Evolutionary conservation across 2,888 invertebrate species (phyloP).

Genomic region (Cheilosia scutellata): DNA sequence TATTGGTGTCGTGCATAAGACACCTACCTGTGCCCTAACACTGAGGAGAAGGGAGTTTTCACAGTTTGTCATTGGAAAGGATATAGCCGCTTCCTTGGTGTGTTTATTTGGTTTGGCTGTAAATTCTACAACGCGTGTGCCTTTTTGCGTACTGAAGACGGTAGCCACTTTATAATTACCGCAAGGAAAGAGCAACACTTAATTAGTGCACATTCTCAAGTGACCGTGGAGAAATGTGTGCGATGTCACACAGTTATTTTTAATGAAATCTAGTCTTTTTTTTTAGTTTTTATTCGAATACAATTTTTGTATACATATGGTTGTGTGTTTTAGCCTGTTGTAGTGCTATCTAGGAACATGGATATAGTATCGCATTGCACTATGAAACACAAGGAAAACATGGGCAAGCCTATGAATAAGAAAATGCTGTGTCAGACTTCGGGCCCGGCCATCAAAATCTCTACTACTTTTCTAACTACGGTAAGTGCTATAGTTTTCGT

Average conservation of each 20-base stretch:
- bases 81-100: constrained; percentile 10
- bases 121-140: constrained; percentile 31
- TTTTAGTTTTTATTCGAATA: constrained; percentile 1
- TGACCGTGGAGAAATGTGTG: constrained; percentile 25
- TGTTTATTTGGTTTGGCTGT: constrained; percentile 23
- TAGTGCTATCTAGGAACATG: constrained; percentile 39
- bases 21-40: constrained; percentile 4
- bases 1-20: constrained; percentile 28
- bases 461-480: constrained; percentile 66
- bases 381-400: constrained; percentile 68
- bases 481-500: constrained; percentile 37
- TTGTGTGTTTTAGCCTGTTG: constrained; percentile 9
- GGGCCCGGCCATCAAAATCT: constrained; percentile 70
- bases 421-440: constrained; percentile 72
- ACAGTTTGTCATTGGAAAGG: constrained; percentile 57
- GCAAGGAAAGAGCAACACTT: constrained; percentile 41
- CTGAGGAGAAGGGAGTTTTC: constrained; percentile 33
- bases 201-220: constrained; percentile 44
- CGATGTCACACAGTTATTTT: neutral
- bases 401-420: constrained; percentile 69
- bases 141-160: constrained; percentile 37
- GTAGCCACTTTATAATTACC: constrained; percentile 37
- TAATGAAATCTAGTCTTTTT: constrained; percentile 6
- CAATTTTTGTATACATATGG: neutral
- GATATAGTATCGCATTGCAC: constrained; percentile 73